These are phyloP conservation scores for Drosophila demipolita DNA, from an alignment of 2,888 invertebrate genomes.

Conservation along the genomic window DNA sequence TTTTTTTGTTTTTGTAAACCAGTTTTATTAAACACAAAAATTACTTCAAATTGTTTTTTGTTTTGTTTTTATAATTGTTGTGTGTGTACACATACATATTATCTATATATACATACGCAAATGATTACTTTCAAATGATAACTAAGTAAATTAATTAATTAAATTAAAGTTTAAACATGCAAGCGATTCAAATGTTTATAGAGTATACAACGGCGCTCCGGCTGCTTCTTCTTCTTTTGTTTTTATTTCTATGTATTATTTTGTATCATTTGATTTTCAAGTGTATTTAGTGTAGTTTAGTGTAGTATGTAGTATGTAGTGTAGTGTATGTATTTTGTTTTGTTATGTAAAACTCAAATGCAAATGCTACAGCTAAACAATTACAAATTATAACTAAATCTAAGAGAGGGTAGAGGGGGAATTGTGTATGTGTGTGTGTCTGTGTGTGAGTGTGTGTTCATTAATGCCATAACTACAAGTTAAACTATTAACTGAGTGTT, in stretches of 20 bases:
- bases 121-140: slow-evolving; percentile 72
- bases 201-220: slow-evolving; percentile 33
- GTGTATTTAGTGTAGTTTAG: slow-evolving; percentile 1
- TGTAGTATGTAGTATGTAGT: slow-evolving; percentile 13
- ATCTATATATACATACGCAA: slow-evolving; percentile 72
- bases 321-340: slow-evolving; percentile 26
- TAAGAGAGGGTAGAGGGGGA: slow-evolving; percentile 27
- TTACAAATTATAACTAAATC: slow-evolving; percentile 52
- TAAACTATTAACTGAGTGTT: slow-evolving; percentile 35
- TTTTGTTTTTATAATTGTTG: slow-evolving; percentile 56
- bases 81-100: slow-evolving; percentile 55
- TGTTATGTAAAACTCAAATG: slow-evolving; percentile 64
- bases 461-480: slow-evolving; percentile 42
- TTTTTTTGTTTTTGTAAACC: slow-evolving; percentile 51
- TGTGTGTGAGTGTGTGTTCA: neutral
- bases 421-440: neutral
- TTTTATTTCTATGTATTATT: slow-evolving; percentile 8
- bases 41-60: slow-evolving; percentile 67
- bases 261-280: slow-evolving; percentile 10
- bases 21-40: slow-evolving; percentile 77
- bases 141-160: slow-evolving; percentile 53
- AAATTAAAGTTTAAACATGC: slow-evolving; percentile 68
- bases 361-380: slow-evolving; percentile 68
- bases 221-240: slow-evolving; percentile 15
- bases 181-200: slow-evolving; percentile 56